Conservation (phyloP, 2,797 vertebrate species). For the Champsocephalus gunnari region DNA sequence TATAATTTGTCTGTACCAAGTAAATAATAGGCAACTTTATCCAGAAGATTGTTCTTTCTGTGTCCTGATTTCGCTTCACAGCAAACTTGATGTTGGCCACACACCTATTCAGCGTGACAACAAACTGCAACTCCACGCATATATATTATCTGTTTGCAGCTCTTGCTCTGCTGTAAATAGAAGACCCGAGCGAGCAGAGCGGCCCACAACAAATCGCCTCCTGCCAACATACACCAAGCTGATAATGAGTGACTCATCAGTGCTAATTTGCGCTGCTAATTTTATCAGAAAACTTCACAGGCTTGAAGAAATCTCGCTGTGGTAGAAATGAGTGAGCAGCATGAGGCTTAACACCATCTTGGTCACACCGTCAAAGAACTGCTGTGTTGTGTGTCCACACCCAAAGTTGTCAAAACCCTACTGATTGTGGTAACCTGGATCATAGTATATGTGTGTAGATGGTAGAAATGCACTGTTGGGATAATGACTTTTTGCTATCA, state of each 20-base stretch:
- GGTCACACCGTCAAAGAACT: slow-evolving; percentile 31
- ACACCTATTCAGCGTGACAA: slow-evolving; percentile 48
- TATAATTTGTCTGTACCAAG: too few relatives aligned
- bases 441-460: not conserved
- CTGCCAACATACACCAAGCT: slow-evolving; percentile 67
- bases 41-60: not conserved
- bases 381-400: not conserved
- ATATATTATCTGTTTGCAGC: slow-evolving; percentile 39
- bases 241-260: slow-evolving; percentile 75
- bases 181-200: slow-evolving; percentile 52
- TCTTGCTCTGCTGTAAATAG: slow-evolving; percentile 54
- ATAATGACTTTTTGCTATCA: too few relatives aligned
- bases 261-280: slow-evolving; percentile 74
- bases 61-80: not conserved
- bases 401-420: not conserved
- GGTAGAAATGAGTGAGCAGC: slow-evolving; percentile 50
- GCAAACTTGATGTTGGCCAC: slow-evolving; percentile 16
- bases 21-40: too few relatives aligned
- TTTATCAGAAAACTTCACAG: slow-evolving; percentile 68
- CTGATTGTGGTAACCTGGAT: not conserved
- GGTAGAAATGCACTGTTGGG: too few relatives aligned
- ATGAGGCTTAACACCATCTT: slow-evolving; percentile 38
- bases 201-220: slow-evolving; percentile 56
- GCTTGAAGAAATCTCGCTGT: slow-evolving; percentile 48
- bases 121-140: slow-evolving; percentile 41